Percentiles rank a stretch among this genome's conserved stretches.
phyloP scores from a whole-genome alignment of 30 jellyfish, hydroid and myxozoan genomes.

The Nemopilema nomurai region DNA sequence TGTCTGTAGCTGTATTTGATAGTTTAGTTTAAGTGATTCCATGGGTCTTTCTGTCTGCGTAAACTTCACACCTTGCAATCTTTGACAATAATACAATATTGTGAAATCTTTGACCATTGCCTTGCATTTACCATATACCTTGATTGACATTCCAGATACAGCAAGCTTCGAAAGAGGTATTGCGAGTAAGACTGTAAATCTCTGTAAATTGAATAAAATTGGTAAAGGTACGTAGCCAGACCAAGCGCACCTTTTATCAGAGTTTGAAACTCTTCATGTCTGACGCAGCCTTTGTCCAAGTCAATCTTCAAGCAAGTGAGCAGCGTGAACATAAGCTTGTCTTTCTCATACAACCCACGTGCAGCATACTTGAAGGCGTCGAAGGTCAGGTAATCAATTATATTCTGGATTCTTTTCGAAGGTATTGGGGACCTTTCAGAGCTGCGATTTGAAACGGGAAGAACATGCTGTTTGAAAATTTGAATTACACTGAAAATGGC shows the following conservation, averaged over 20 bases:
- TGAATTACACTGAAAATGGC: too few relatives aligned
- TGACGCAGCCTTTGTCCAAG: conserved; percentile 60
- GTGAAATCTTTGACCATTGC: too few relatives aligned
- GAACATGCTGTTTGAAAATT: neutral
- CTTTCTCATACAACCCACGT: conserved; percentile 87
- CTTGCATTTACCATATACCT: too few relatives aligned
- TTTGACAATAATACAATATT: too few relatives aligned
- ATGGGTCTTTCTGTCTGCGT: too few relatives aligned
- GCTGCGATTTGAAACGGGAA: conserved; percentile 17
- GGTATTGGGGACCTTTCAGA: conserved; percentile 98
- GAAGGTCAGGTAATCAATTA: conserved; percentile 83
- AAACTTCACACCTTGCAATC: too few relatives aligned
- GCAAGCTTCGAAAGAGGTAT: too few relatives aligned
- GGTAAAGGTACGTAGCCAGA: neutral
- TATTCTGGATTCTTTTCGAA: conserved; percentile 82
- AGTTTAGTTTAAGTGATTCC: too few relatives aligned
- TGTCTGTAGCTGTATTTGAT: too few relatives aligned
- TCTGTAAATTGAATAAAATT: neutral
- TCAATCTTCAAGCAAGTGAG: conserved; percentile 82
- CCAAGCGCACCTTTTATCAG: conserved; percentile 75
- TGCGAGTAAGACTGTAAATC: neutral
- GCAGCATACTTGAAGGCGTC: conserved; percentile 89
- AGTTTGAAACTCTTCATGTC: conserved; percentile 79
- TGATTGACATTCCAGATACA: too few relatives aligned
- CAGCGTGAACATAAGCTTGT: conserved; percentile 91